phyloP scores from a whole-genome alignment of 2,797 vertebrate genomes.

The Cynopterus sphinx region DNA sequence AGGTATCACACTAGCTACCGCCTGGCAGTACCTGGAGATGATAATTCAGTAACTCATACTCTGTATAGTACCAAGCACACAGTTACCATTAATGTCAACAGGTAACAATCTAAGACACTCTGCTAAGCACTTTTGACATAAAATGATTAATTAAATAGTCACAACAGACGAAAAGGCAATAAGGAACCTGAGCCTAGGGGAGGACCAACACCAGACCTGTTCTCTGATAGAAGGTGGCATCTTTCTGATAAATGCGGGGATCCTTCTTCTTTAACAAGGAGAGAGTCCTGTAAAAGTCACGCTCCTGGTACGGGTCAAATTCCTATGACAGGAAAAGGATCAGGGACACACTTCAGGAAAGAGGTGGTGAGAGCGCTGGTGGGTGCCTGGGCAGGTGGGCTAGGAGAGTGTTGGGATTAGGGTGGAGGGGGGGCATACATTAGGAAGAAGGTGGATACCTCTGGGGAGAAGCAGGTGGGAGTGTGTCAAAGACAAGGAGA shows the following conservation, averaged over 20 bases:
- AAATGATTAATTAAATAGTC: not conserved
- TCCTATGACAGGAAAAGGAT: conserved; percentile 81
- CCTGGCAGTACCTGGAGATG: too few species aligned
- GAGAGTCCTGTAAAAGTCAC: conserved; percentile 93
- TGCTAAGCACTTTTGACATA: not conserved
- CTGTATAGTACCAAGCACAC: not conserved
- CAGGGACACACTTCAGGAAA: not conserved
- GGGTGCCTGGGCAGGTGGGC: not conserved
- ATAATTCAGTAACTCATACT: not conserved
- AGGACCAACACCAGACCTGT: conserved; percentile 73
- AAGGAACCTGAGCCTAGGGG: not conserved
- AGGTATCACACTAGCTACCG: not conserved
- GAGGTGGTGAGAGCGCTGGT: not conserved
- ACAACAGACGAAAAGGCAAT: not conserved
- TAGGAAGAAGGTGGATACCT: not conserved
- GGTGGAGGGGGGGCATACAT: not conserved
- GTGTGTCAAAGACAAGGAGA: not conserved
- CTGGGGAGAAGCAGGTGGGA: not conserved
- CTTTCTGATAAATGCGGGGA: conserved; percentile 91
- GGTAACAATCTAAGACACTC: not conserved
- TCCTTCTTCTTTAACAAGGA: conserved; percentile 94
- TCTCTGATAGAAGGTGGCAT: conserved; percentile 88
- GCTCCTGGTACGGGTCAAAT: conserved; percentile 89
- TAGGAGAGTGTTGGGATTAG: not conserved
- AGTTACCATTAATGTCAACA: too few species aligned